Evolutionary conservation across 1,140 invertebrate genomes (phyloP), one percentile per base, ranked within the genome.

Genomic region (Stenopsyche tienmushanensis): DNA sequence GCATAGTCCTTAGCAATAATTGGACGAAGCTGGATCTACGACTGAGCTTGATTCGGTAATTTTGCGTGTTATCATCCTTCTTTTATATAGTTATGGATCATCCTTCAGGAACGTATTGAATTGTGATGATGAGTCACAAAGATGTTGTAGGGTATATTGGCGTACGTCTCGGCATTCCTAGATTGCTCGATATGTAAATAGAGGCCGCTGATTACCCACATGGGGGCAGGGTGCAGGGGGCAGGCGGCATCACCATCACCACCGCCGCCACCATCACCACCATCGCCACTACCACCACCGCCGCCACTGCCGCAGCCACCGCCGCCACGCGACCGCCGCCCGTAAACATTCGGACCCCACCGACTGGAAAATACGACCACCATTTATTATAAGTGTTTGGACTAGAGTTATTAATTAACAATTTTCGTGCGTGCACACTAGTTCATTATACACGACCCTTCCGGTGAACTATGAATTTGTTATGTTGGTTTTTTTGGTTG

Each of bases 391-490:
- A 67, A 70, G 65, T 67, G 65, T 70, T 70, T 70, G 65, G 64
- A 70, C 65, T 67, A 50, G 69, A 70, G 69, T 70, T 70, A 70
- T 70, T 70, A 70, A 70, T 70, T 70, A 70, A 65, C 69, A 65
- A 67, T 67, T 70, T 70, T 70, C 69, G 69, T 70, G 69, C 69
- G 69, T 70, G 69, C 62, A 41, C 62, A 54, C 59, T 52, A 23
- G 64, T 64, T 66, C 67, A 70, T 67, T 70, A 70, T 67, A 70
- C 65, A 47, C 60, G 64, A 60, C 68, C 67, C 59, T 65, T 69
- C 64, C 67, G 53, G 67, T 57, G 53, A 69, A 69, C 64, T 70
- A 70, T 66, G 68, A 70, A 70, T 70, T 66, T 65, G 68, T 70
- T 70, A 63, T 70, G 68, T 70, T 62, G 67, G 67, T 65, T 65